These are phyloP conservation scores for Thomomys bottae DNA, from an alignment of 2,113 vertebrate species.

Conservation along the genomic window DNA sequence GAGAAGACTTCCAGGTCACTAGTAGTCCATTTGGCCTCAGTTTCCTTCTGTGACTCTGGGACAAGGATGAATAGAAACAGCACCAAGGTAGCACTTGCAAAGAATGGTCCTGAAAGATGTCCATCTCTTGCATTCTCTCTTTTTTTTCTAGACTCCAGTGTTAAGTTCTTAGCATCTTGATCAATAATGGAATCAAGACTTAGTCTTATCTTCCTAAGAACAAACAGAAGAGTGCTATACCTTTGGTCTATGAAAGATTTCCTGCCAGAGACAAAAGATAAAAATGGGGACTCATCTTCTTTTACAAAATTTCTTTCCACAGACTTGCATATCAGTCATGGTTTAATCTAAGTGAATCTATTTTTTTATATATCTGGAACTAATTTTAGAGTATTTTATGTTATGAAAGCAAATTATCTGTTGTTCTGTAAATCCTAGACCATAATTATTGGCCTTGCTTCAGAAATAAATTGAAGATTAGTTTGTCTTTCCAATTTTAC, in stretches of 20 bases:
- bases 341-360: background rate
- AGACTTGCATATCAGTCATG: background rate
- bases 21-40: too few species aligned
- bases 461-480: background rate
- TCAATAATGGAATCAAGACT: background rate
- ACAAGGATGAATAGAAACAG: background rate
- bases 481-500: background rate
- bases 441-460: background rate
- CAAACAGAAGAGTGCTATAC: background rate
- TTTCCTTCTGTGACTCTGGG: background rate
- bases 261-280: background rate
- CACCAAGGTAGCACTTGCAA: background rate
- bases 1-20: background rate
- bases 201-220: background rate
- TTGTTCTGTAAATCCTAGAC: background rate
- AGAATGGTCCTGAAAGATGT: background rate
- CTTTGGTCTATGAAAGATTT: background rate
- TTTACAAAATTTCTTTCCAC: background rate
- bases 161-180: background rate
- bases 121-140: background rate
- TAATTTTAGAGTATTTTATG: background rate
- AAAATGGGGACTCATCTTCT: background rate
- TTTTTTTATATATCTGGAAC: background rate
- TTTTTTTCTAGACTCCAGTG: background rate
- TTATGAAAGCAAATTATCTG: background rate